Evolutionary conservation across 2,113 vertebrate genomes (phyloP), one percentile per base, ranked within the genome.

Genomic region (Corvus cornix): DNA sequence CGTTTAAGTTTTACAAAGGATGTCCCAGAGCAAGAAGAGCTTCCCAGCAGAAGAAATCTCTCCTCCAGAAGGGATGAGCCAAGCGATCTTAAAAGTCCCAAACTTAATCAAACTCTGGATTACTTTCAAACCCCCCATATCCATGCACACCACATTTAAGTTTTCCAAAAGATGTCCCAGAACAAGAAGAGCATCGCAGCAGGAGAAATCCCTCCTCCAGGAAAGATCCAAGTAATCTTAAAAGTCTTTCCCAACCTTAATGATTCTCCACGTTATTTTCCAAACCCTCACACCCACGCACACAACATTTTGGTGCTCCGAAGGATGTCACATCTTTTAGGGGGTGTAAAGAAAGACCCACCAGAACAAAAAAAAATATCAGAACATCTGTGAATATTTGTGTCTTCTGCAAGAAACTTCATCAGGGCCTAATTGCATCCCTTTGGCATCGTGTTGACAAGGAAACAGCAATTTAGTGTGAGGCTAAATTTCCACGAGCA

Each of bases 141-240:
- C 12, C 19, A 21, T 56, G 19, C 53, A 5, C 53, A 56, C 19
- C 30, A 8, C 9, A 12, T 33, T 21, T 33, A 33, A 56, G 30
- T 20, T 55, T 55, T 20, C 24, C 17, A 11, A 35, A 74, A 6
- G 66, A 30, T 30, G 10, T 60, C 1, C 2, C 51, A 35, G 7
- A 84, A 1, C 8, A 28, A 53, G 73, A 13, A 13, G 10, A 43
- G 35, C 48, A 11, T 59, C 28, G 28, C 35, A 6, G 11, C 5
- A 3, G 44, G 2, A 60, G 23, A 33, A 77, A 44, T 30, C 44
- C 37, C n/a, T 35, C 2, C 33, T 43, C 41, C 49, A 30, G 35
- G 49, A 64, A 1, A 7, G 16, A 21, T n/a, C n/a, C 3, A 2
- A 4, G 0, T 0, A 0, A 31, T 52, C 14, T 6, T 8, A 33